Evolutionary conservation across 2,113 vertebrate genomes (phyloP).

Genomic region (Rousettus leschenaultii): DNA sequence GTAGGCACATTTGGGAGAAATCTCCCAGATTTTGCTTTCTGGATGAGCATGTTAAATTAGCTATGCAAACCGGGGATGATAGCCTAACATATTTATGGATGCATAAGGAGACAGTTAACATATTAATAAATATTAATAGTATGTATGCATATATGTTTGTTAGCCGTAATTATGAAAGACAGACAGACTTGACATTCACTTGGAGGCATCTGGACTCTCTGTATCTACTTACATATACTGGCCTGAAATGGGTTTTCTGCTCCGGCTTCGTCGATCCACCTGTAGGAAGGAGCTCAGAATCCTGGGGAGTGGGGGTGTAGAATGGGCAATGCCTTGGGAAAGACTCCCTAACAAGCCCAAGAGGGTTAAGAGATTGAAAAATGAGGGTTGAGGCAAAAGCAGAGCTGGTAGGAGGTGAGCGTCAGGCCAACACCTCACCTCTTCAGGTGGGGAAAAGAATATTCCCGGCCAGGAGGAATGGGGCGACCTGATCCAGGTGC

Average conservation of each 20-base stretch:
- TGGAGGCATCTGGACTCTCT: conserved; percentile 19
- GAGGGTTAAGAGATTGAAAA: neutral
- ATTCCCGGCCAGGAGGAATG: neutral
- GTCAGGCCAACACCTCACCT: neutral
- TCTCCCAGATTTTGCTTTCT: conserved; percentile 30
- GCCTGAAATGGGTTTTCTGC: neutral
- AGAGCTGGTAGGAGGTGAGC: neutral
- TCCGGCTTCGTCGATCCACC: neutral
- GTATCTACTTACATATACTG: neutral
- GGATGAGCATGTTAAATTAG: conserved; percentile 22
- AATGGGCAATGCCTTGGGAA: neutral
- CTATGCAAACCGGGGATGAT: conserved; percentile 12
- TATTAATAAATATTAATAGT: conserved; percentile 39
- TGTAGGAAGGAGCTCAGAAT: conserved; percentile 34
- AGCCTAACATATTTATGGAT: conserved; percentile 31
- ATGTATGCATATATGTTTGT: neutral
- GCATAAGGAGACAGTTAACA: conserved; percentile 25
- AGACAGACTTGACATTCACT: conserved; percentile 29
- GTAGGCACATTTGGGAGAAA: neutral
- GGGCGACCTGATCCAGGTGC: neutral
- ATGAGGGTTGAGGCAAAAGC: neutral
- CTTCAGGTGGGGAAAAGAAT: neutral
- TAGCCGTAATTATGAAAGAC: conserved; percentile 39
- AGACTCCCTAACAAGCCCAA: neutral
- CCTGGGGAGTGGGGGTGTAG: neutral